phyloP scores from a whole-genome alignment of 2,888 invertebrate species.

The Fragum sueziense region DNA sequence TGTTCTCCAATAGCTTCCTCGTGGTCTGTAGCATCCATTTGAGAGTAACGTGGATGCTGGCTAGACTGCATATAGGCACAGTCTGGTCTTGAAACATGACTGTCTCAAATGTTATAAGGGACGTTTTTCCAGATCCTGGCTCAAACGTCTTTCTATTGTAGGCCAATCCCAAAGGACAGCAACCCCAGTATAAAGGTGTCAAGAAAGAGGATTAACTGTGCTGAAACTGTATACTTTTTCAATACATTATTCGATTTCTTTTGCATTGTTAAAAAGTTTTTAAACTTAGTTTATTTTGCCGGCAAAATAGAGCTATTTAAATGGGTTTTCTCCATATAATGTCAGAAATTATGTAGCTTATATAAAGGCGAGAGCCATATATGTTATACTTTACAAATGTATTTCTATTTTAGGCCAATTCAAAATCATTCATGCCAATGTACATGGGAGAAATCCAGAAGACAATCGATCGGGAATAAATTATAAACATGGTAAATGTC shows the following conservation, averaged over 20 bases:
- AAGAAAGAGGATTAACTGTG: slow-evolving; percentile 58
- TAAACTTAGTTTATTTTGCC: slow-evolving; percentile 25
- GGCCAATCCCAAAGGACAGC: slow-evolving; percentile 73
- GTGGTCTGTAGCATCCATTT: too few relatives aligned
- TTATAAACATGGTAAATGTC: too few relatives aligned
- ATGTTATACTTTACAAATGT: background rate
- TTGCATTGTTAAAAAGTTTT: slow-evolving; percentile 26
- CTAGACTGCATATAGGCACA: too few relatives aligned
- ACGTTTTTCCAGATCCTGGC: too few relatives aligned
- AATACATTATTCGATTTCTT: background rate
- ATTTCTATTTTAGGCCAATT: slow-evolving; percentile 74
- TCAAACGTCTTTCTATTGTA: slow-evolving; percentile 60
- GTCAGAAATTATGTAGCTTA: background rate
- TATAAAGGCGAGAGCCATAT: background rate
- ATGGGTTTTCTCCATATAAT: background rate
- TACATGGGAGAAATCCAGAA: slow-evolving; percentile 66
- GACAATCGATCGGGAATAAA: slow-evolving; percentile 65
- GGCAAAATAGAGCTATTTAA: slow-evolving; percentile 25
- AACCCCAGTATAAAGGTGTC: slow-evolving; percentile 64
- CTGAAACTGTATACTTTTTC: slow-evolving; percentile 1
- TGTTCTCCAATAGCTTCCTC: too few relatives aligned
- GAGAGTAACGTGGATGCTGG: too few relatives aligned
- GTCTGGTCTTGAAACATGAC: too few relatives aligned
- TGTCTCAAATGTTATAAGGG: too few relatives aligned
- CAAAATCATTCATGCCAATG: slow-evolving; percentile 68